Conservation (phyloP, 2,797 vertebrate genomes). For the Anguilla marmorata region DNA sequence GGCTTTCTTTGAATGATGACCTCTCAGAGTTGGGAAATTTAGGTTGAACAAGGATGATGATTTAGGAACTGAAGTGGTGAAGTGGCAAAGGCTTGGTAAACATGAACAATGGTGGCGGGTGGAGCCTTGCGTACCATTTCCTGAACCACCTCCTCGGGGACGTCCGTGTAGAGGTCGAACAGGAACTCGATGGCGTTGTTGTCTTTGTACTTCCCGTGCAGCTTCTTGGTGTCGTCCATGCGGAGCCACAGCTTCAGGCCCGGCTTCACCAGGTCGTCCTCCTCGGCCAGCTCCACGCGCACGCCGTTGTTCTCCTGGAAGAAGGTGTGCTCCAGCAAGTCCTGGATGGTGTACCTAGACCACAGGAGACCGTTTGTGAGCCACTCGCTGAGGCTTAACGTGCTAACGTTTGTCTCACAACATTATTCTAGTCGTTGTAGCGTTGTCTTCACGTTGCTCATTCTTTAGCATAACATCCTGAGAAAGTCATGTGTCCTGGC, state of each 20-base stretch:
- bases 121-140: conserved; percentile 84
- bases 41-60: not conserved
- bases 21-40: not conserved
- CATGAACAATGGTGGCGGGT: not conserved
- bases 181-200: conserved; percentile 98
- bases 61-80: not conserved
- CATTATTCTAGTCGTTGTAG: not conserved
- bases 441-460: not conserved
- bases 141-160: conserved; percentile 94
- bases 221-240: conserved; percentile 91
- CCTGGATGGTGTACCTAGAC: conserved; percentile 91
- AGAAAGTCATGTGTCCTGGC: not conserved
- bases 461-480: not conserved
- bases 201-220: conserved; percentile 93
- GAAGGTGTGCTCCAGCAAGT: conserved; percentile 93
- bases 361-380: not conserved
- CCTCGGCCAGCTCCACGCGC: conserved; percentile 92
- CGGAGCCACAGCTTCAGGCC: conserved; percentile 96
- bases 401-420: not conserved
- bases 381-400: not conserved
- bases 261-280: conserved; percentile 86
- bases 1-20: not conserved
- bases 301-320: conserved; percentile 95
- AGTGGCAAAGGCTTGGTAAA: not conserved
- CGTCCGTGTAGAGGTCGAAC: conserved; percentile 93